phyloP scores from a whole-genome alignment of 2,888 invertebrate species.

The Xestia xanthographa region DNA sequence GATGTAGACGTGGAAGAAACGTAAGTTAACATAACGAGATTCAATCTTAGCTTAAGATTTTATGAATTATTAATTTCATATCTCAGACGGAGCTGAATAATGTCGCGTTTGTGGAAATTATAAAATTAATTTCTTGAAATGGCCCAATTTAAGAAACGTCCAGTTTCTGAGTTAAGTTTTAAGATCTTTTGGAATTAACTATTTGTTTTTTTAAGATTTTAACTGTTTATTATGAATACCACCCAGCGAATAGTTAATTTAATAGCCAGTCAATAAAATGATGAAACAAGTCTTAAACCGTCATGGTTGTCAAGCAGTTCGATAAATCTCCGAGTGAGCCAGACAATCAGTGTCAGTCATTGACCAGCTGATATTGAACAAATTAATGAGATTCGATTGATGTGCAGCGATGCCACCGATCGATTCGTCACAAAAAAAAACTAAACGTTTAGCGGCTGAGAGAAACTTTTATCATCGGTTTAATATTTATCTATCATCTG shows the following conservation, averaged over 20 bases:
- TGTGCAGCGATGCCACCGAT: slow-evolving; percentile 55
- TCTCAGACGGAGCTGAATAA: slow-evolving; percentile 62
- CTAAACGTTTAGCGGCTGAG: slow-evolving; percentile 27
- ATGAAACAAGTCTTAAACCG: slow-evolving; percentile 64
- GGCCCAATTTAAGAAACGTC: slow-evolving; percentile 47
- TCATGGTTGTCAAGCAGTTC: slow-evolving; percentile 58
- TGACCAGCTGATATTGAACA: slow-evolving; percentile 60
- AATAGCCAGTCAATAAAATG: slow-evolving; percentile 41
- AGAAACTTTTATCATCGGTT: slow-evolving; percentile 22
- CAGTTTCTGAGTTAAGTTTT: slow-evolving; percentile 37
- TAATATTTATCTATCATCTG: slow-evolving; percentile 30
- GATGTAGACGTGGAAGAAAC: slow-evolving; percentile 81
- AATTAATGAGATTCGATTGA: slow-evolving; percentile 63
- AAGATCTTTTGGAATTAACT: slow-evolving; percentile 41
- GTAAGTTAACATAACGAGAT: slow-evolving; percentile 85
- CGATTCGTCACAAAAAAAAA: slow-evolving; percentile 52
- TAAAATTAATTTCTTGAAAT: slow-evolving; percentile 60
- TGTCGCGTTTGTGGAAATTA: slow-evolving; percentile 62
- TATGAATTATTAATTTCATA: slow-evolving; percentile 67
- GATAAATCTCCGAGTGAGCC: slow-evolving; percentile 55
- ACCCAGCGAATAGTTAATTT: slow-evolving; percentile 40
- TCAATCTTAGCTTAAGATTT: slow-evolving; percentile 72
- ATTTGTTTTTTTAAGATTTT: slow-evolving; percentile 15
- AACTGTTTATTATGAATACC: slow-evolving; percentile 21
- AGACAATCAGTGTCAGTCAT: slow-evolving; percentile 62